Percentiles rank a stretch among this genome's conserved stretches.
phyloP scores from a whole-genome alignment of 2,797 vertebrate species.

The Psittacula echo region DNA sequence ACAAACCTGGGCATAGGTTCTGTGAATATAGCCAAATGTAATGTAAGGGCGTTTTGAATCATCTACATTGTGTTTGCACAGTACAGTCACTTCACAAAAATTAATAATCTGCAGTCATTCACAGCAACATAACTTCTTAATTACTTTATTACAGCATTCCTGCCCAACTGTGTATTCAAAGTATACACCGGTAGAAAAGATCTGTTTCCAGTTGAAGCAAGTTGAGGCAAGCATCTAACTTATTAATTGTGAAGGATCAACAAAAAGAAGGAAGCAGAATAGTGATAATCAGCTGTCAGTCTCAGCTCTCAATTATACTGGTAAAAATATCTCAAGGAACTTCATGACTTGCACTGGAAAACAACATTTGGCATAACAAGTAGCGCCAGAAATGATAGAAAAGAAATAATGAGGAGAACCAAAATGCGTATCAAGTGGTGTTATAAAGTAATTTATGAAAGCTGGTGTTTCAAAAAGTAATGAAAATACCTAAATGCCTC shows the following conservation, averaged over 20 bases:
- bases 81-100: neutral
- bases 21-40: neutral
- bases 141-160: neutral
- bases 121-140: neutral
- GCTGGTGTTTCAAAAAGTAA: neutral
- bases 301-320: slow-evolving; percentile 8
- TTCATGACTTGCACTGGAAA: neutral
- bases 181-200: neutral
- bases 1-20: neutral
- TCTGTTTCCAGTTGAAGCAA: neutral
- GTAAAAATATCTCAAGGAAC: slow-evolving; percentile 18
- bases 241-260: neutral
- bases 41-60: neutral
- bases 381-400: neutral
- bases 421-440: neutral
- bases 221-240: slow-evolving; percentile 6
- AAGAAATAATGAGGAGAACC: neutral
- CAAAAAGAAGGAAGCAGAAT: neutral
- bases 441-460: neutral
- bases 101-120: neutral
- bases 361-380: neutral
- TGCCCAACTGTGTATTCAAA: neutral
- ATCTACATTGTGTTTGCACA: neutral
- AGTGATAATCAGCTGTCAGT: slow-evolving; percentile 32
- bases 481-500: neutral